Conservation (phyloP, 2,797 vertebrate genomes). For the Coendou prehensilis region DNA sequence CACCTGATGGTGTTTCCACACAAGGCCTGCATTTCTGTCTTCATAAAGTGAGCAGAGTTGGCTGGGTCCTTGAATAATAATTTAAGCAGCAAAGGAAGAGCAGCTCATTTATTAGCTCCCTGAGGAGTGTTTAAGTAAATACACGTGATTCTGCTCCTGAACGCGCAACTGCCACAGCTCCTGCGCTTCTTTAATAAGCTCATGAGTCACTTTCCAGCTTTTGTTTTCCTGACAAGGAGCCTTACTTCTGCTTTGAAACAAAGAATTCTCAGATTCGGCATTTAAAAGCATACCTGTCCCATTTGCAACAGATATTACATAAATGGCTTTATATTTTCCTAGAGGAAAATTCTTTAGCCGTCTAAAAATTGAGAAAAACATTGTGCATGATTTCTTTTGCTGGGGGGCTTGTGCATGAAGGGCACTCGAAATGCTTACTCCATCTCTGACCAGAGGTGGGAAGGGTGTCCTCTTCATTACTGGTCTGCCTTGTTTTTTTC, state of each 20-base stretch:
- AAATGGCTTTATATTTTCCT: constrained; percentile 20
- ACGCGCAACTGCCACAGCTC: neutral
- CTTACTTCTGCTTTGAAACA: constrained; percentile 71
- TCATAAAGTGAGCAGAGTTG: neutral
- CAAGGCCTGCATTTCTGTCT: neutral
- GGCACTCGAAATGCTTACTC: fast-evolving
- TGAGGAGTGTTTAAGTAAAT: neutral
- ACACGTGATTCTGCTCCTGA: neutral
- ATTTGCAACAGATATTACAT: constrained; percentile 32
- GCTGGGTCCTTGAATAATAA: neutral
- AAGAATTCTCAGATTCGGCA: constrained; percentile 10
- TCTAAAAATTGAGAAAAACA: neutral
- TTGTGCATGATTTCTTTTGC: neutral
- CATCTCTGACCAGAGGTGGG: neutral
- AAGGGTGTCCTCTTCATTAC: too few species aligned
- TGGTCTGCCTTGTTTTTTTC: neutral
- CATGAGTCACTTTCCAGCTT: constrained; percentile 63
- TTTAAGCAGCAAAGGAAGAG: neutral
- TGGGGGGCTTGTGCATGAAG: neutral
- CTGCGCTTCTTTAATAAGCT: constrained; percentile 4
- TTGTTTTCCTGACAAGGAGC: constrained; percentile 63
- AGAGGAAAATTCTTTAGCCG: neutral
- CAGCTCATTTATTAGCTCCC: neutral
- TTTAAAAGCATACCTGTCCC: constrained; percentile 37
- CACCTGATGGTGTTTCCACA: neutral